Evolutionary conservation across 2,113 vertebrate species (phyloP).

Genomic region (Trinectes maculatus): DNA sequence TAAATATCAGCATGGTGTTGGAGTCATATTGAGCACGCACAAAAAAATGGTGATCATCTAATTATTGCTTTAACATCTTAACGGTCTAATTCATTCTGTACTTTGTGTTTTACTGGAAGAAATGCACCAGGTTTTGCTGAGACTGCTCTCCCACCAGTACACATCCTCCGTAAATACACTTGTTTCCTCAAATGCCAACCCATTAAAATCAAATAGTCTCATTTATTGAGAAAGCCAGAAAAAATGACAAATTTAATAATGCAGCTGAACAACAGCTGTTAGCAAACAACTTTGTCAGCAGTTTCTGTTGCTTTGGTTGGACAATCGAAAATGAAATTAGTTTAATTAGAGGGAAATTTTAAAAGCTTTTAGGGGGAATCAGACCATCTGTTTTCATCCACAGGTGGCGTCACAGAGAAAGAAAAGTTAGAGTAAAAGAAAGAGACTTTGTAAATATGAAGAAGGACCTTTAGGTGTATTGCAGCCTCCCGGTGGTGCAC

Average conservation of each 20-base stretch:
- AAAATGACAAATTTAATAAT: not conserved
- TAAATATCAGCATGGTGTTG: too few species aligned
- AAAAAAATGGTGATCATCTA: too few species aligned
- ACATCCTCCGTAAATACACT: not conserved
- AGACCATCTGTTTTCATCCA: conserved; percentile 52
- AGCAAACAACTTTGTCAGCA: conserved; percentile 54
- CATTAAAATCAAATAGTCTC: too few species aligned
- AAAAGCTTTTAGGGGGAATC: conserved; percentile 29
- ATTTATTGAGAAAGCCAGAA: too few species aligned
- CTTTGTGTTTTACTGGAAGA: too few species aligned
- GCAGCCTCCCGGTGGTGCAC: conserved; percentile 63
- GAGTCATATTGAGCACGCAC: too few species aligned
- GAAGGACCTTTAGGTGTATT: conserved; percentile 61
- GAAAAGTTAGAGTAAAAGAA: conserved; percentile 24
- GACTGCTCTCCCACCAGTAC: too few species aligned
- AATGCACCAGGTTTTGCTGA: too few species aligned
- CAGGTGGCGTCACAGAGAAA: conserved; percentile 24
- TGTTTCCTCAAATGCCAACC: not conserved
- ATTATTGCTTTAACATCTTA: too few species aligned
- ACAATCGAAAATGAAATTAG: too few species aligned
- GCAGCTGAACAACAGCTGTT: conserved; percentile 35
- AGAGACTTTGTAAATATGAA: conserved; percentile 67
- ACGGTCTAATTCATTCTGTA: too few species aligned
- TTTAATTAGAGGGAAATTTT: conserved; percentile 29
- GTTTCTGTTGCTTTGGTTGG: conserved; percentile 33